Evolutionary conservation across 2,888 invertebrate species (phyloP).

Genomic region (Nephrocerus scutellatus): DNA sequence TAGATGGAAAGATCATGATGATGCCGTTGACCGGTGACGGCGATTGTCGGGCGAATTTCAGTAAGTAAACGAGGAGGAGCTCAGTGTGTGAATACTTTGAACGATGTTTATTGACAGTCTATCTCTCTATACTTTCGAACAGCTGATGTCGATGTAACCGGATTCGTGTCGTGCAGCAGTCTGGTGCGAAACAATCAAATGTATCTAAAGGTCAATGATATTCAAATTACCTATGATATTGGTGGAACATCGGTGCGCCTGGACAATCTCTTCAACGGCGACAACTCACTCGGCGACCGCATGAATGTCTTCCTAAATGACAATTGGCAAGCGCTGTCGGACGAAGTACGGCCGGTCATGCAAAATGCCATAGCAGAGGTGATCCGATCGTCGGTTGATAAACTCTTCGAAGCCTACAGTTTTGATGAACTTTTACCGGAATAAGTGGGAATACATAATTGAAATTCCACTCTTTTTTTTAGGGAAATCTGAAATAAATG

Average conservation of each 20-base stretch:
- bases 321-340: conserved; percentile 65
- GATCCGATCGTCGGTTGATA: conserved; percentile 54
- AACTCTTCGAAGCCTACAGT: conserved; percentile 55
- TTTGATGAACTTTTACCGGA: conserved; percentile 52
- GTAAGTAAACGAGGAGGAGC: too few species aligned
- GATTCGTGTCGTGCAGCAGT: conserved; percentile 56
- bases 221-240: conserved; percentile 61
- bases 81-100: not conserved
- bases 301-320: conserved; percentile 73
- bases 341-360: conserved; percentile 64
- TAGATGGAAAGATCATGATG: conserved; percentile 65
- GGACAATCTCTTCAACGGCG: conserved; percentile 67
- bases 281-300: conserved; percentile 59
- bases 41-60: conserved; percentile 59
- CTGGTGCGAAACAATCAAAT: conserved; percentile 47
- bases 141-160: conserved; percentile 62
- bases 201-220: conserved; percentile 57
- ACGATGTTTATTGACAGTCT: conserved; percentile 1
- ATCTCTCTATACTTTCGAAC: conserved; percentile 23
- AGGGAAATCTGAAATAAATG: too few species aligned
- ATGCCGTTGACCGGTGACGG: conserved; percentile 67
- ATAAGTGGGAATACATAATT: too few species aligned
- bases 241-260: conserved; percentile 59
- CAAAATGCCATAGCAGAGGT: conserved; percentile 57
- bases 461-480: too few species aligned